Base-by-base conservation (phyloP, 2,888 invertebrate genomes). In the Vesta saturnalis region DNA sequence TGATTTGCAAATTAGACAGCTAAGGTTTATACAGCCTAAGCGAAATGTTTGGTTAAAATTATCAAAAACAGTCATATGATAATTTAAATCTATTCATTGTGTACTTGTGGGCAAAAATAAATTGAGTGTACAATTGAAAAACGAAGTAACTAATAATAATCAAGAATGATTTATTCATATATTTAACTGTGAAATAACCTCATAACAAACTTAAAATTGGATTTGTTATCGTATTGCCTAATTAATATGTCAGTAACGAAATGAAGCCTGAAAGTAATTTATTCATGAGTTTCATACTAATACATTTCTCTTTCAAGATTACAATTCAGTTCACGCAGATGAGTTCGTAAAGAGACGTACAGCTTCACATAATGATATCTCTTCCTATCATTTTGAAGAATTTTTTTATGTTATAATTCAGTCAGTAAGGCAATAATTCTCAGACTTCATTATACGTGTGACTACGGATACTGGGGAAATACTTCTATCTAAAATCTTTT, bases 201-300 rank as follows among this genome's bases (percentile, higher is more conserved):
- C 15, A 30, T 56, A 56, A 35, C 56, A 56, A 62, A 55, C 62
- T 30, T 43, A 56, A 61, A 62, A 62, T 54, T 46, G 39, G 55
- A 62, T 62, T 62, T 62, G 52, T 62, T 21, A 43, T 62, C 43
- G 46, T 43, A 62, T 62, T 62, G 52, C 43, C 55, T 63, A 63
- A 63, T 62, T 62, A 67, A 67, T 58, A 56, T 30, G 59, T 43
- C 21, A 22, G 59, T 59, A 59, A 62, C 46, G 67, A 67, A 66
- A 67, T 59, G 54, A 63, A 67, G 56, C 67, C 43, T 49, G 52
- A 19, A 62, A 58, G 62, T 67, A 67, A 67, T 67, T 62, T 67
- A 67, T 67, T 67, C 67, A 67, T 67, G 67, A 67, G 67, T 54
- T 67, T 19, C 46, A 35, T 59, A 63, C 62, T 67, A 67, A 67